These are phyloP conservation scores for Pagrus major DNA, from an alignment of 2,113 vertebrate genomes.

Conservation along the genomic window DNA sequence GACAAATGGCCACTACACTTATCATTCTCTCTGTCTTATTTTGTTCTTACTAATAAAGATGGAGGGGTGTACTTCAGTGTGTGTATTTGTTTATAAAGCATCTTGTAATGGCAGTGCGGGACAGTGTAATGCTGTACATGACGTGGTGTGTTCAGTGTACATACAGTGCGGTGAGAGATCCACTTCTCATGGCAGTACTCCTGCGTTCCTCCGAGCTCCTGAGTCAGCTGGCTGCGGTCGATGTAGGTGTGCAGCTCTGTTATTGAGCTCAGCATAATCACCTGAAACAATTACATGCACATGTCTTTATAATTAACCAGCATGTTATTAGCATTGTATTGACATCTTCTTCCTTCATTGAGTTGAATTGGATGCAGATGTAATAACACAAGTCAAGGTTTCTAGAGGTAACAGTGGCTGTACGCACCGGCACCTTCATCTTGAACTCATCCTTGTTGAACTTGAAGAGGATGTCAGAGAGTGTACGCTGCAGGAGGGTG, in stretches of 20 bases:
- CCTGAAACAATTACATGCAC: conserved; percentile 76
- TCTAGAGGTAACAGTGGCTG: not conserved
- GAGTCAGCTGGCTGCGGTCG: conserved; percentile 93
- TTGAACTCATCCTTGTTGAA: conserved; percentile 98
- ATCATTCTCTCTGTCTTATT: not conserved
- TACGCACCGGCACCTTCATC: conserved; percentile 98
- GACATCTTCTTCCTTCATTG: not conserved
- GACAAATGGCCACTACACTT: no score
- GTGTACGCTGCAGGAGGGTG: conserved; percentile 90
- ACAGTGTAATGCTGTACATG: not conserved
- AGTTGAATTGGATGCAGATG: not conserved
- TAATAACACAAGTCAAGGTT: no score
- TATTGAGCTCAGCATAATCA: conserved; percentile 98
- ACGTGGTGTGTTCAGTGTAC: conserved; percentile 51
- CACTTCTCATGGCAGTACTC: conserved; percentile 96
- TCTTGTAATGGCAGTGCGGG: not conserved
- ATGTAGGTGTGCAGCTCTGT: conserved; percentile 95
- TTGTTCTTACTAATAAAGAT: not conserved
- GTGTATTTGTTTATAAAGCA: not conserved
- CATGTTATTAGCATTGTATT: not conserved
- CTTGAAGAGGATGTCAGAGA: conserved; percentile 94
- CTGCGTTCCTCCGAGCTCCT: conserved; percentile 95
- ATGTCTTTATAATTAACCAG: not conserved
- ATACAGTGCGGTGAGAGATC: conserved; percentile 93
- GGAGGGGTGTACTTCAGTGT: not conserved